These are phyloP conservation scores for Holothuria glaberrima DNA, from an alignment of 35 echinoderm and acorn worm genomes.

Conservation along the genomic window DNA sequence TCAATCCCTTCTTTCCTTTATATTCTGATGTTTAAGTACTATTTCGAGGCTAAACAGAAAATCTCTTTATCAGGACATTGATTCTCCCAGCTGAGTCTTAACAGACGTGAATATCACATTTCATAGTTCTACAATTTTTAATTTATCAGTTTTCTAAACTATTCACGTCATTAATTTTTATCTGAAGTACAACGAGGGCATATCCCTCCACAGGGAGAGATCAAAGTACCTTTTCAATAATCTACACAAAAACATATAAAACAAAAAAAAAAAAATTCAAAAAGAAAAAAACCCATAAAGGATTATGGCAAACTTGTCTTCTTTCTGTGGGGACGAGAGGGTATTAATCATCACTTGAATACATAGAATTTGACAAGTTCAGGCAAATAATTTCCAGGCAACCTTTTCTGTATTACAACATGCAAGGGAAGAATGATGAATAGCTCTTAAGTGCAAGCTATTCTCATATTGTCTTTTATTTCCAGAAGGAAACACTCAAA, in stretches of 20 bases:
- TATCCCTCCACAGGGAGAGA: constrained; percentile 12
- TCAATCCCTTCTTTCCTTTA: too few relatives aligned
- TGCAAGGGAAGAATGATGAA: too few relatives aligned
- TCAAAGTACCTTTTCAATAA: constrained; percentile 34
- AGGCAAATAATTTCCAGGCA: constrained; percentile 30
- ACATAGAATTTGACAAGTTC: constrained; percentile 55
- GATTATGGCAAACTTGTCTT: not conserved
- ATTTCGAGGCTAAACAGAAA: too few relatives aligned
- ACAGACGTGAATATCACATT: constrained; percentile 12
- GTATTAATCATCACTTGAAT: constrained; percentile 38
- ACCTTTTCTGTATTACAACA: not conserved
- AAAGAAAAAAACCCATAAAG: not conserved
- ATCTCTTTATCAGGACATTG: not conserved
- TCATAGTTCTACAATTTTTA: constrained; percentile 16
- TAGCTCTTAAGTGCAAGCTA: too few relatives aligned
- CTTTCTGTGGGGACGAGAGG: not conserved
- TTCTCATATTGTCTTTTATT: too few relatives aligned
- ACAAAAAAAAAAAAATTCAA: not conserved
- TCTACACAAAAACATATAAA: constrained; percentile 42
- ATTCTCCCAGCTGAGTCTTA: not conserved
- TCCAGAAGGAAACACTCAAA: too few relatives aligned
- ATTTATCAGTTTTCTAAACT: constrained; percentile 42
- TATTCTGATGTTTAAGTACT: too few relatives aligned
- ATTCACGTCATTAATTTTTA: constrained; percentile 29
- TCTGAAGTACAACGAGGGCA: not conserved